Evolutionary conservation across 2,888 invertebrate species (phyloP).

Genomic region (Heliconius ismenius): DNA sequence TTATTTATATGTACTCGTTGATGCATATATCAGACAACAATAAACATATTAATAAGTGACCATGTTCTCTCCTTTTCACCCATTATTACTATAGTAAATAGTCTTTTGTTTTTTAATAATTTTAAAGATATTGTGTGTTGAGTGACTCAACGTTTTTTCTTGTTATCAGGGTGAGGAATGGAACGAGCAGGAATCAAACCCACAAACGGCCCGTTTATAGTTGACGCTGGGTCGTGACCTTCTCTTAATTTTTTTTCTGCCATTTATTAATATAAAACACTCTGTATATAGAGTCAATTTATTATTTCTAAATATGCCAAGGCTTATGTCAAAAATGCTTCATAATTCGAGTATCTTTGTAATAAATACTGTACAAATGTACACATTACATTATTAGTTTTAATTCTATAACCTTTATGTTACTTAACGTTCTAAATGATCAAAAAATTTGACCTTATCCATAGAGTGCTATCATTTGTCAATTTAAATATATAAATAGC

Average conservation of each 20-base stretch:
- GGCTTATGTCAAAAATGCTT: conserved; percentile 29
- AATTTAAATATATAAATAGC: conserved; percentile 8
- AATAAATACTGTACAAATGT: conserved; percentile 16
- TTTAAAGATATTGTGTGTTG: too few species aligned
- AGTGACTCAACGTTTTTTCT: too few species aligned
- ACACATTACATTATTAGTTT: conserved; percentile 20
- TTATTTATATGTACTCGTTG: too few species aligned
- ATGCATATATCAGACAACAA: not conserved
- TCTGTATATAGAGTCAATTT: conserved; percentile 36
- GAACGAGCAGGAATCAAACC: too few species aligned
- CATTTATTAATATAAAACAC: conserved; percentile 2
- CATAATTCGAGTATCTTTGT: conserved; percentile 27
- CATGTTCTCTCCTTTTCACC: not conserved
- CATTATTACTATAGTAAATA: too few species aligned
- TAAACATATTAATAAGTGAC: not conserved
- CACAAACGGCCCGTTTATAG: too few species aligned
- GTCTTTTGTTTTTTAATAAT: too few species aligned
- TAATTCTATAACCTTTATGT: conserved; percentile 24
- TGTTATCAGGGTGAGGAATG: too few species aligned
- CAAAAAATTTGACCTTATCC: conserved; percentile 22
- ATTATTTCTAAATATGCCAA: conserved; percentile 39
- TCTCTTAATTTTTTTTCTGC: too few species aligned
- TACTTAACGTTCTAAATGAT: conserved; percentile 11
- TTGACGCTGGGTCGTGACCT: too few species aligned
- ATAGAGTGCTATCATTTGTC: conserved; percentile 12